A percentile compares a stretch with the other conserved stretches of the same genome.
phyloP scores from a whole-genome alignment of 2,888 invertebrate genomes.

The Pocota personata region DNA sequence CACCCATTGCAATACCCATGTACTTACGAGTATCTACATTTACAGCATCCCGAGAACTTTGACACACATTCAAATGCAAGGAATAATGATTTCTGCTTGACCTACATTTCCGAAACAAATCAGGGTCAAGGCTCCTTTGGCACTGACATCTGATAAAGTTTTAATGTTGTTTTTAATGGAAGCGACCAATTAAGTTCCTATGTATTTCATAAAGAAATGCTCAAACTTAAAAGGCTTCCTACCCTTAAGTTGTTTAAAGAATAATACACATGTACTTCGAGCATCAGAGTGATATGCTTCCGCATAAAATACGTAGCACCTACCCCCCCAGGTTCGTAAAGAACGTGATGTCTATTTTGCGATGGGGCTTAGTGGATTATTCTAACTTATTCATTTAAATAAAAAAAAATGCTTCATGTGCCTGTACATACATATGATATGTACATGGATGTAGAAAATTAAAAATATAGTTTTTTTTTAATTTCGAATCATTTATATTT shows the following conservation, averaged over 20 bases:
- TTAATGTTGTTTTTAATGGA: not conserved
- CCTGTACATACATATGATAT: not conserved
- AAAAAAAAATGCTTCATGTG: too few relatives aligned
- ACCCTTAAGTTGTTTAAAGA: constrained; percentile 28
- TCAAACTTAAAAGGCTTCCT: constrained; percentile 59
- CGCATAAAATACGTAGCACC: not conserved
- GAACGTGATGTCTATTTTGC: not conserved
- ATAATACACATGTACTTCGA: constrained; percentile 3
- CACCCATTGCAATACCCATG: not conserved
- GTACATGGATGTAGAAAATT: not conserved
- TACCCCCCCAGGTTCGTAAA: constrained; percentile 18
- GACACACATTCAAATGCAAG: constrained; percentile 17
- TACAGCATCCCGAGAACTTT: constrained; percentile 1
- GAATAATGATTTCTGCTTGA: constrained; percentile 21
- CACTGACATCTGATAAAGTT: constrained; percentile 26
- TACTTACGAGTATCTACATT: not conserved
- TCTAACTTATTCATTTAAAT: not conserved
- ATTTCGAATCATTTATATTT: not conserved
- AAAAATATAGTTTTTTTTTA: not conserved
- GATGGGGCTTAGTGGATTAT: not conserved
- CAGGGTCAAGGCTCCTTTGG: constrained; percentile 36
- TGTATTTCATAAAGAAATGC: constrained; percentile 20
- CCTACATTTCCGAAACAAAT: constrained; percentile 29
- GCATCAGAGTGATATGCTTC: constrained; percentile 6
- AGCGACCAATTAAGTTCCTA: not conserved